phyloP scores from a whole-genome alignment of 1,140 invertebrate species.

The Halesus radiatus region DNA sequence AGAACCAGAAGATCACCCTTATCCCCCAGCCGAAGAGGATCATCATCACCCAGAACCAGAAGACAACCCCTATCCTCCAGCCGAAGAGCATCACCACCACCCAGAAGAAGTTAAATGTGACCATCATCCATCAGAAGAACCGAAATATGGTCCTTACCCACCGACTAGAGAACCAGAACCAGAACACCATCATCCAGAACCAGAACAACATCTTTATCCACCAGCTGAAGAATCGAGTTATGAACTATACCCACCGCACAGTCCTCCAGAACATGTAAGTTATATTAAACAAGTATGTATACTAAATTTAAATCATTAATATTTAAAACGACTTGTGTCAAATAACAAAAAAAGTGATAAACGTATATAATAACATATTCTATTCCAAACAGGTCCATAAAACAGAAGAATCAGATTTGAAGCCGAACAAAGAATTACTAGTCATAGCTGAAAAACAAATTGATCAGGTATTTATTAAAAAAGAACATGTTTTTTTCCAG shows the following conservation, averaged over 20 bases:
- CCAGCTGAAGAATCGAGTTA: constrained; percentile 8
- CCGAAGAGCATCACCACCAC: neutral
- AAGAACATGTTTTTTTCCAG: neutral
- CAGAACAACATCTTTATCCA: neutral
- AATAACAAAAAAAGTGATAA: too few species aligned
- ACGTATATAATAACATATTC: too few species aligned
- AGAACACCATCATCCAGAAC: neutral
- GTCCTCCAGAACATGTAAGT: neutral
- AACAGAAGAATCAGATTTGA: constrained; percentile 14
- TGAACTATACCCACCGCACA: constrained; percentile 20
- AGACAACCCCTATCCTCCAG: neutral
- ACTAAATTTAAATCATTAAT: too few species aligned
- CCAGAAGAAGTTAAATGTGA: constrained; percentile 5
- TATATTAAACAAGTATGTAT: neutral
- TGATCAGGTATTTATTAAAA: constrained; percentile 5
- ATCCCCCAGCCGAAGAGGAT: neutral
- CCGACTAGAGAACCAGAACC: neutral
- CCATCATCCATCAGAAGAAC: constrained; percentile 9
- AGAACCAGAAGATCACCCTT: neutral
- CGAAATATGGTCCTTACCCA: neutral
- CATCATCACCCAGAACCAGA: neutral
- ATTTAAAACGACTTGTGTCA: too few species aligned
- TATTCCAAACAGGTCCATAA: neutral
- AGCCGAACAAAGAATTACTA: constrained; percentile 45
- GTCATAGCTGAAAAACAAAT: constrained; percentile 49